Conservation (phyloP, 2,113 vertebrate genomes). For the Propithecus coquereli region DNA sequence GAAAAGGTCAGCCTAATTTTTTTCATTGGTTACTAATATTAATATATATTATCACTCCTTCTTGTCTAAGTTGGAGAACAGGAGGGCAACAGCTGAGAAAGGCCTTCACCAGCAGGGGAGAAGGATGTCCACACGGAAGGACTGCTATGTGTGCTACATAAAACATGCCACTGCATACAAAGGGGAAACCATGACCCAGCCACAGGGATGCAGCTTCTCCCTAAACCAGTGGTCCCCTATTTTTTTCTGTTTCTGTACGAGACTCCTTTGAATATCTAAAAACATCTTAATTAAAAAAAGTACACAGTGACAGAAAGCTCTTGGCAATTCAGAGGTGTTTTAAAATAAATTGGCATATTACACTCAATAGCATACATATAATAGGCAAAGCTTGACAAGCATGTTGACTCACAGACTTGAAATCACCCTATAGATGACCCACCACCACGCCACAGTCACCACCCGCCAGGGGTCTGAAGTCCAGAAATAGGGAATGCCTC, state of each 20-base stretch:
- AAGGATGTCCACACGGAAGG: not conserved
- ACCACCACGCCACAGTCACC: not conserved
- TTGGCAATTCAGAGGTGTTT: not conserved
- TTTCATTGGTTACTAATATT: not conserved
- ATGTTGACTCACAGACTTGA: not conserved
- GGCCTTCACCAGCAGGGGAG: not conserved
- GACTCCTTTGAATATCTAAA: not conserved
- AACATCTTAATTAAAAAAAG: not conserved
- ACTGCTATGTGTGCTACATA: accelerated
- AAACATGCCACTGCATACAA: not conserved
- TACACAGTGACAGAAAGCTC: not conserved
- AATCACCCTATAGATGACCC: not conserved
- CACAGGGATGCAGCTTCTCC: not conserved
- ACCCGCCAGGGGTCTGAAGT: not conserved
- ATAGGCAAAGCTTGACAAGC: not conserved
- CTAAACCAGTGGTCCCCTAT: not conserved
- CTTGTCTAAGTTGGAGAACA: not conserved
- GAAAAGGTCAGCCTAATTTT: not conserved
- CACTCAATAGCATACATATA: not conserved
- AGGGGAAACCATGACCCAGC: too few species aligned
- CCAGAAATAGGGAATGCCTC: not conserved
- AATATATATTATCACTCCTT: not conserved
- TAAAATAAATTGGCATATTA: not conserved
- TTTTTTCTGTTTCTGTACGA: not conserved
- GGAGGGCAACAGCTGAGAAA: not conserved